Evolutionary conservation across 2,797 vertebrate genomes (phyloP), one percentile per base, ranked within the genome.

Genomic region (Gallinago nigripennis): DNA sequence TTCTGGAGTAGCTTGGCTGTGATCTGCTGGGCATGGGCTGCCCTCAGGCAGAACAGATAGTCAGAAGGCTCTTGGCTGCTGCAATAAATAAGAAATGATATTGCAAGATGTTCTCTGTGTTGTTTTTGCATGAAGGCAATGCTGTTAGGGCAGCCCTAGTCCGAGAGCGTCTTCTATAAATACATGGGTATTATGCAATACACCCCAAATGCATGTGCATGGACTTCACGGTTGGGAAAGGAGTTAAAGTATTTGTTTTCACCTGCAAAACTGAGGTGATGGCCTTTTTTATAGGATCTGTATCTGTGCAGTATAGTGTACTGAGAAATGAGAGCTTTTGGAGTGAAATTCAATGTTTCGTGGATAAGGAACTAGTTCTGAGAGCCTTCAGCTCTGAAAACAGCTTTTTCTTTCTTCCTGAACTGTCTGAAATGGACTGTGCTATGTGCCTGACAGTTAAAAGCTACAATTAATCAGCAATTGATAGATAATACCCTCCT

Each of bases 21-120:
- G 61, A 81, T 58, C 54, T 83, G 65, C 61, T 39, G 31, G 45
- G 13, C 72, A 89, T 28, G 27, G 33, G 9, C 24, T 85, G 78
- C 61, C 78, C 46, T 89, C 54, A 75, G 68, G 57, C 84, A 93
- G 61, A 70, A 85, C 37, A 91, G 54, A 31, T n/a, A 64, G 33
- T 27, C 72, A 78, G 64, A 78, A 86, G n/a, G 30, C 50, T 89
- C 50, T 86, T 78, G 82, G 23, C 41, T 83, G 68, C 58, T n/a
- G 8, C 79, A 63, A 45, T 76, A 88, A 88, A 83, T 56, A 76
- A 43, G 28, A 78, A 72, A 54, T 11, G 6, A 16, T 76, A 63
- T 28, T 84, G 56, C 53, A 94, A 86, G 76, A 35, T 57, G 8
- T 64, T 73, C 19, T 86, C 4, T 57, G 16, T 56, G 28, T n/a